A percentile compares a stretch with the other conserved stretches of the same genome.
phyloP scores from a whole-genome alignment of 2,113 vertebrate genomes.

The Romanogobio albipinnatus region DNA sequence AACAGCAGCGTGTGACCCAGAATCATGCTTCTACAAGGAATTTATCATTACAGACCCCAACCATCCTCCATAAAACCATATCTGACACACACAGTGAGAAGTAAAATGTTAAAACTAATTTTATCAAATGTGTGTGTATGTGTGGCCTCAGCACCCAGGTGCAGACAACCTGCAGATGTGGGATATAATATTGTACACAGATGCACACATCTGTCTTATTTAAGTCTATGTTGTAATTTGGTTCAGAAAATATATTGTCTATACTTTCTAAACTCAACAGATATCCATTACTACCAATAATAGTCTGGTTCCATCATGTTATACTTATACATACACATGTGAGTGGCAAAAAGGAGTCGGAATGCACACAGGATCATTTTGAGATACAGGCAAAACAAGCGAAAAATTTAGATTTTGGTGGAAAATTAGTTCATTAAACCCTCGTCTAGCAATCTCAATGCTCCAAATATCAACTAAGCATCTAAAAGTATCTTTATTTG shows the following conservation, averaged over 20 bases:
- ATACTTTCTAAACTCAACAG: not conserved
- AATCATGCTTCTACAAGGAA: constrained; percentile 28
- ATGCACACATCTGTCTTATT: constrained; percentile 20
- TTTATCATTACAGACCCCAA: constrained; percentile 13
- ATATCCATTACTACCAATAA: not conserved
- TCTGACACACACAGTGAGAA: not conserved
- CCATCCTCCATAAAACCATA: not conserved
- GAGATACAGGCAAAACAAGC: too few relatives aligned
- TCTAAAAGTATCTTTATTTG: too few relatives aligned
- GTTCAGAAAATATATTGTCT: not conserved
- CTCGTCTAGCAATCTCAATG: too few relatives aligned
- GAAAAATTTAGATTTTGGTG: too few relatives aligned
- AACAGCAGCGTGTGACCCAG: constrained; percentile 30
- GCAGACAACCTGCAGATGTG: constrained; percentile 27
- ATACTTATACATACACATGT: too few relatives aligned
- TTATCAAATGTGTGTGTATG: not conserved
- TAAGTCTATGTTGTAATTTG: not conserved
- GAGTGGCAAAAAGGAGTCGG: too few relatives aligned
- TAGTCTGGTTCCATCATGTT: not conserved
- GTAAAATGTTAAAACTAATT: not conserved
- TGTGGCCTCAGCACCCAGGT: constrained; percentile 25
- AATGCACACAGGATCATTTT: too few relatives aligned
- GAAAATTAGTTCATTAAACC: too few relatives aligned
- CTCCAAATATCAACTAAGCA: too few relatives aligned
- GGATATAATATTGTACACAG: not conserved